Conservation (phyloP, 37 sponge, comb jelly and placozoan genomes). For the Axinella damicornis region DNA sequence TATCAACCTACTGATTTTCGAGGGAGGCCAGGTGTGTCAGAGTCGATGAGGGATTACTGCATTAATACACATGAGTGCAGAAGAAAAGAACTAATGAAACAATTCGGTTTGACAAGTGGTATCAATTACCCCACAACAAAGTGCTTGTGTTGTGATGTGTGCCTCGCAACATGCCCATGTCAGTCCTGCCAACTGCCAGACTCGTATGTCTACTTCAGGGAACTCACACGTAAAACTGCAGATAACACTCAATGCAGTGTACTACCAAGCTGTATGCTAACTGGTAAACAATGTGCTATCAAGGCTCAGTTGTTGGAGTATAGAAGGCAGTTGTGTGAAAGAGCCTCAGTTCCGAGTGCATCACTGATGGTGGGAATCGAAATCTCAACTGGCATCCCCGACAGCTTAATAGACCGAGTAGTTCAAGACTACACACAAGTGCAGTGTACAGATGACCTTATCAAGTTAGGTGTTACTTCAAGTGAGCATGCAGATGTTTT, state of each 20-base stretch:
- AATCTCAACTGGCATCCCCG: slow-evolving; percentile 7
- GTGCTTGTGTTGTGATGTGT: slow-evolving; percentile 51
- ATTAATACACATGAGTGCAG: slow-evolving; percentile 35
- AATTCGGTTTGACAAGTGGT: slow-evolving; percentile 1
- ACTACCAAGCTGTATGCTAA: neutral
- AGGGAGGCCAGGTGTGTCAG: neutral
- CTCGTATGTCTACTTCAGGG: no score
- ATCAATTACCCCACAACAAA: neutral
- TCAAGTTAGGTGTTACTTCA: slow-evolving; percentile 1
- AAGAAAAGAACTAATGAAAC: slow-evolving; percentile 23
- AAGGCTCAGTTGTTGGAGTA: neutral
- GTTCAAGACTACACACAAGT: neutral
- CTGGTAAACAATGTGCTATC: neutral
- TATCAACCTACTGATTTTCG: neutral
- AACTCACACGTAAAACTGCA: neutral
- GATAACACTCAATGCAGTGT: neutral
- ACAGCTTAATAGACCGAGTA: neutral
- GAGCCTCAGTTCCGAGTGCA: neutral
- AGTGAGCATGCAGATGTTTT: neutral
- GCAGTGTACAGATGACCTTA: neutral
- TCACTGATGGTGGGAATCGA: slow-evolving; percentile 20
- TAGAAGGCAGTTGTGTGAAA: neutral
- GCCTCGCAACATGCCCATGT: slow-evolving; percentile 10
- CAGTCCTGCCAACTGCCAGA: neutral
- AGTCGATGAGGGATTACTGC: slow-evolving; percentile 24